Evolutionary conservation across 1,140 invertebrate genomes (phyloP).

Genomic region (Eupeodes corollae): DNA sequence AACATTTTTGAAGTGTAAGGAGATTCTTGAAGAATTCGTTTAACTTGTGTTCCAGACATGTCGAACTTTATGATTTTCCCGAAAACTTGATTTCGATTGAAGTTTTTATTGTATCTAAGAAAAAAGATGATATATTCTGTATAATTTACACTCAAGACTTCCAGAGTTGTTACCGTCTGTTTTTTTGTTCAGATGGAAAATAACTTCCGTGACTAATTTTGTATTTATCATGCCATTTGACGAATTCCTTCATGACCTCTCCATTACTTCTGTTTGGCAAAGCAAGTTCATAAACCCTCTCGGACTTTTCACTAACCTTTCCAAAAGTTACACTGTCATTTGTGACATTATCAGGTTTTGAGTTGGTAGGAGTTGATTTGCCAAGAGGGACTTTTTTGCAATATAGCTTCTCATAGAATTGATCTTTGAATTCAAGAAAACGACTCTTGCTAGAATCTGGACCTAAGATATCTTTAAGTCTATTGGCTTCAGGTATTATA

Average conservation of each 20-base stretch:
- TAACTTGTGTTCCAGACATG: too few species aligned
- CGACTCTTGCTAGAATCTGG: slow-evolving; percentile 19
- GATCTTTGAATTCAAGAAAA: slow-evolving; percentile 22
- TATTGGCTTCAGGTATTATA: not conserved
- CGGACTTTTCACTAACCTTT: not conserved
- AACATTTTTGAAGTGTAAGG: too few species aligned
- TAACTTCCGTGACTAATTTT: slow-evolving; percentile 28
- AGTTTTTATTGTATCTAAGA: too few species aligned
- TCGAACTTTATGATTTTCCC: too few species aligned
- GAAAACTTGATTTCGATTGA: too few species aligned
- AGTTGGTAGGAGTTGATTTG: slow-evolving; percentile 7
- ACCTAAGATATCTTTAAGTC: slow-evolving; percentile 13
- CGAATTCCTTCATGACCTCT: slow-evolving; percentile 19
- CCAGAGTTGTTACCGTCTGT: slow-evolving; percentile 11
- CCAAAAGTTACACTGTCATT: slow-evolving; percentile 23
- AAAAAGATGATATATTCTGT: too few species aligned
- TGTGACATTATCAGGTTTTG: slow-evolving; percentile 21
- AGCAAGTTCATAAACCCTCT: slow-evolving; percentile 13
- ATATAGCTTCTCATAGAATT: slow-evolving; percentile 25
- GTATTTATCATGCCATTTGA: slow-evolving; percentile 18
- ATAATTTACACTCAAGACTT: too few species aligned
- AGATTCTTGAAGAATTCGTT: too few species aligned
- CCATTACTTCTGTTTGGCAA: slow-evolving; percentile 16
- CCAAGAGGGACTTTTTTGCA: slow-evolving; percentile 17
- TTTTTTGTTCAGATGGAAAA: slow-evolving; percentile 22